Percentiles rank a stretch among this genome's conserved stretches.
Evolutionary conservation across 2,113 vertebrate species (phyloP).

Genomic region (Hucho hucho): DNA sequence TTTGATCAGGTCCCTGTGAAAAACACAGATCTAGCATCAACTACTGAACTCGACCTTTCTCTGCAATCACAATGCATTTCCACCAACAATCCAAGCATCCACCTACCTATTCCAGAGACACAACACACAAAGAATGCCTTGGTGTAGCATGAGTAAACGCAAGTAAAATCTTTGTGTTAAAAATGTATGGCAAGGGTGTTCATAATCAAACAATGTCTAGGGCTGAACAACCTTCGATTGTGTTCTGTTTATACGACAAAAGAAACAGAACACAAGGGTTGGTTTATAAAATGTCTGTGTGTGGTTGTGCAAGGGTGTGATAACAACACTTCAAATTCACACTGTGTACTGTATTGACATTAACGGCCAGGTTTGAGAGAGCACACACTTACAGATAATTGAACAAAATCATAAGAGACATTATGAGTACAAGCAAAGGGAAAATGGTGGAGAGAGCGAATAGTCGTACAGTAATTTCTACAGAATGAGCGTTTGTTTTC

Average conservation of each 20-base stretch:
- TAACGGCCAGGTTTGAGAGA: neutral
- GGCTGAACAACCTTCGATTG: neutral
- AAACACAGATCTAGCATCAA: conserved; percentile 3
- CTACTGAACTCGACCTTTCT: neutral
- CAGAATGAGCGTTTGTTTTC: neutral
- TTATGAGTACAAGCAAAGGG: neutral
- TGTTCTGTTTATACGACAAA: too few relatives aligned
- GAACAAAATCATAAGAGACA: neutral
- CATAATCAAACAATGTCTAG: neutral
- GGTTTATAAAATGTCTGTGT: neutral
- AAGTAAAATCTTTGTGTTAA: neutral
- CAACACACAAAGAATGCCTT: conserved; percentile 15
- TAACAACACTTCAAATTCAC: neutral
- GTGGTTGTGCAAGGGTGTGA: neutral
- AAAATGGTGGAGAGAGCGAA: neutral
- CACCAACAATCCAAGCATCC: neutral
- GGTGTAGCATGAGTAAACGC: too few relatives aligned
- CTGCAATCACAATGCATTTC: neutral
- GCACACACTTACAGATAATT: neutral
- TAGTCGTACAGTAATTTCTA: too few relatives aligned
- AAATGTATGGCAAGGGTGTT: neutral
- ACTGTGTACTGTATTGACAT: neutral
- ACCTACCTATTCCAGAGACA: conserved; percentile 25
- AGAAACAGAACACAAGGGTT: neutral
- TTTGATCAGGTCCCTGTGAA: conserved; percentile 93